Evolutionary conservation across 2,888 invertebrate genomes (phyloP).

Genomic region (Omphaloscelis lunosa): DNA sequence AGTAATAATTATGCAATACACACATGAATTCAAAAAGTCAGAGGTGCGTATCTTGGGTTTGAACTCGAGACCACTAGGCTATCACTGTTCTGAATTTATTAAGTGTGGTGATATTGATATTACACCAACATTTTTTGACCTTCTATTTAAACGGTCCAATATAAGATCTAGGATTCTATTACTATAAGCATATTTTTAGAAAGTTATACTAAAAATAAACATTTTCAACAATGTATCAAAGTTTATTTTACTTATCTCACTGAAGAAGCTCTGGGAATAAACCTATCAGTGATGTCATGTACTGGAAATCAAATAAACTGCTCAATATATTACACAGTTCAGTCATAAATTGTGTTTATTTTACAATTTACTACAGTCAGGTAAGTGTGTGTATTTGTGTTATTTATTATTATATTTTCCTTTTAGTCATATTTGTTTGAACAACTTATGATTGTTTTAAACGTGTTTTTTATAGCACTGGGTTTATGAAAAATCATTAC

Average conservation of each 20-base stretch:
- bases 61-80: too few relatives aligned
- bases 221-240: neutral
- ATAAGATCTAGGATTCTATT: neutral
- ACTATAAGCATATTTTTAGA: neutral
- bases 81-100: neutral
- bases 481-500: neutral
- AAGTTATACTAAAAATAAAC: neutral
- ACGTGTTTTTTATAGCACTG: neutral
- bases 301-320: conserved; percentile 25
- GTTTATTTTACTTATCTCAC: conserved; percentile 11
- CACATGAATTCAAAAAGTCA: too few relatives aligned
- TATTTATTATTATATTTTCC: conserved; percentile 21
- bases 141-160: neutral
- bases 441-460: neutral
- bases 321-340: neutral
- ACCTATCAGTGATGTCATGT: conserved; percentile 28
- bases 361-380: neutral
- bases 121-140: neutral
- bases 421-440: conserved; percentile 2
- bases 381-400: conserved; percentile 6
- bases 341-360: conserved; percentile 11
- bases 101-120: neutral
- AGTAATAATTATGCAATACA: too few relatives aligned
- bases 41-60: too few relatives aligned
- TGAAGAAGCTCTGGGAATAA: conserved; percentile 11